Evolutionary conservation across 2,113 vertebrate species (phyloP), one percentile per base, ranked within the genome.

Genomic region (Oriolus oriolus): DNA sequence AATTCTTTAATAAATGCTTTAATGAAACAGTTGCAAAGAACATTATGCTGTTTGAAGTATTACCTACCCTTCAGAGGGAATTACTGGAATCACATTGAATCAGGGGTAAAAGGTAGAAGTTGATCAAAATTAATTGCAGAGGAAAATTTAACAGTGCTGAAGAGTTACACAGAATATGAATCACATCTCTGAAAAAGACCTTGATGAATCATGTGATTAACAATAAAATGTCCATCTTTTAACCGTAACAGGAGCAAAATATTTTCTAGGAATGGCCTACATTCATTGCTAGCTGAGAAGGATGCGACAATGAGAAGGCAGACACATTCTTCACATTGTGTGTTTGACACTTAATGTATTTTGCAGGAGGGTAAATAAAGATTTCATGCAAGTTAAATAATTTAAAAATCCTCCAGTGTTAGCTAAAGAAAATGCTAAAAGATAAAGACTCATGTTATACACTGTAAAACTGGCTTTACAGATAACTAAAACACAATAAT

Each of bases 221-320:
- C 30, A 73, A 63, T 47, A 63, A 77, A 77, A 74, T 47, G 13
- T 31, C 47, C 12, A 3, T 42, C 6, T 94, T 87, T 70, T 42
- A 83, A 65, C 10, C 4, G 3, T 39, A 63, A 54, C 23, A 70
- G 23, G 12, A 83, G 7, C 2, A 49, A 85, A 80, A 80, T 16
- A 0, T 65, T 82, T 69, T n/a, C 6, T 60, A 35, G 2, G 12
- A 69, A 19, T 45, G 10, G 1, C 13, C 26, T 68, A 28, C 9
- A 44, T 68, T 85, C 15, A 21, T 76, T 75, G 31, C 15, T 53
- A 44, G 7, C 35, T 70, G 28, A 71, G 10, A 8, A 15, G 16
- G 7, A 37, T 35, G 53, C 65, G 24, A 49, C 10, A 68, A 31
- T 47, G 16, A 82, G 50, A 75, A 71, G 12, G 10, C 21, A 87